Evolutionary conservation across 2,113 vertebrate genomes (phyloP).

Genomic region (Hippocampus comes): DNA sequence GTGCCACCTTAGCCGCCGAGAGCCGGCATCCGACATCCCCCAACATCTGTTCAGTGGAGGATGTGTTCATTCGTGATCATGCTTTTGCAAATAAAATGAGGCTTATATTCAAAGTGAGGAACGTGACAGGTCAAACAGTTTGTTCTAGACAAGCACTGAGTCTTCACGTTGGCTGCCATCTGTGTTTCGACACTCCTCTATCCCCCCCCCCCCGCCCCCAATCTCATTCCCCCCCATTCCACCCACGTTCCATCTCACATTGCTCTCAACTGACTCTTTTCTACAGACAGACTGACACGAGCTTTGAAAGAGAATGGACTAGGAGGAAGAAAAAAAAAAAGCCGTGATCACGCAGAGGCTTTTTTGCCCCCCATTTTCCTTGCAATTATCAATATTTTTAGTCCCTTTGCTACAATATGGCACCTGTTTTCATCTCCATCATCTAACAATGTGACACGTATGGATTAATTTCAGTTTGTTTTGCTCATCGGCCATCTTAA

Average conservation of each 20-base stretch:
- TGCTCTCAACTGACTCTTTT: constrained; percentile 44
- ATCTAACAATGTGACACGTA: constrained; percentile 16
- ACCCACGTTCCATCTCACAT: constrained; percentile 16
- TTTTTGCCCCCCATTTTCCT: constrained; percentile 22
- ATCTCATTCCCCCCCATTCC: constrained; percentile 7
- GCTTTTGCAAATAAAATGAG: not conserved
- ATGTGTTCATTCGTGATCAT: not conserved
- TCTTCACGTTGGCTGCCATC: constrained; percentile 52
- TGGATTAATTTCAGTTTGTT: constrained; percentile 32
- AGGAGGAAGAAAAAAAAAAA: constrained; percentile 24
- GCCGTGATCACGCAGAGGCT: constrained; percentile 49
- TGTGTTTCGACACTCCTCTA: constrained; percentile 46
- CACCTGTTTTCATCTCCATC: constrained; percentile 10
- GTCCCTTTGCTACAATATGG: constrained; percentile 18
- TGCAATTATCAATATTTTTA: constrained; percentile 36
- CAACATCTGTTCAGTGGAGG: not conserved
- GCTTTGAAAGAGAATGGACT: constrained; percentile 63
- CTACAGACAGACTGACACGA: constrained; percentile 60
- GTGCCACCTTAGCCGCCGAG: constrained; percentile 12
- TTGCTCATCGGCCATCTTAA: constrained; percentile 22
- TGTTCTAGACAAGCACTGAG: constrained; percentile 24
- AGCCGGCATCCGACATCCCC: not conserved
- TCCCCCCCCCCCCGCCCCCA: constrained; percentile 21
- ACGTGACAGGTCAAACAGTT: constrained; percentile 45
- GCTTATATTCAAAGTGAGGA: constrained; percentile 13